Evolutionary conservation across 2,888 invertebrate species (phyloP).

Genomic region (Drosophila lutescens): DNA sequence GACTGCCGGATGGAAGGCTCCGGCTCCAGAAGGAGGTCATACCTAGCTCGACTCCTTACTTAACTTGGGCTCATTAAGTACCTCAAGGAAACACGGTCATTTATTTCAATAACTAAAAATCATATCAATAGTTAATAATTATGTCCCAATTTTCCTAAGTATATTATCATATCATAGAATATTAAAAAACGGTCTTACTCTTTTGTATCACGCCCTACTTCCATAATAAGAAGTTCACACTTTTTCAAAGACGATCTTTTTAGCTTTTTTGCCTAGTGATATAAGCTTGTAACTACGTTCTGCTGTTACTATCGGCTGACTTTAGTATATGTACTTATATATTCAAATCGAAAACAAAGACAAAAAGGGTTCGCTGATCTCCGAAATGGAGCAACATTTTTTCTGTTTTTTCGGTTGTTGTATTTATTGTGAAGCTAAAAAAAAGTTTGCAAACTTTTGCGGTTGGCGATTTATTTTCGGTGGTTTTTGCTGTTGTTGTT

Average conservation of each 20-base stretch:
- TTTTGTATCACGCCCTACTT: too few species aligned
- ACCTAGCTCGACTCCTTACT: background rate
- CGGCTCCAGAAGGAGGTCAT: constrained; percentile 1
- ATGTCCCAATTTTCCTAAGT: too few species aligned
- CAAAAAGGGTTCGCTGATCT: constrained; percentile 37
- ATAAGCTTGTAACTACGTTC: background rate
- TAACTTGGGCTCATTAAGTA: background rate
- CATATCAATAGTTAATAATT: background rate
- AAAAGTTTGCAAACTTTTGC: constrained; percentile 41
- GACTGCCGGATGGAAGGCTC: constrained; percentile 2
- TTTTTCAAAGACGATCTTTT: background rate
- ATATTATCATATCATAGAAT: too few species aligned
- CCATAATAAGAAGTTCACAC: too few species aligned
- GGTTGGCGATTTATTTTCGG: constrained; percentile 57
- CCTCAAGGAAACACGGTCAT: background rate
- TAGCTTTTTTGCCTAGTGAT: background rate
- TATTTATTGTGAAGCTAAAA: constrained; percentile 37
- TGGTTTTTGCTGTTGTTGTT: constrained; percentile 27
- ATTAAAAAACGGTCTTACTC: too few species aligned
- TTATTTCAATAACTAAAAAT: too few species aligned
- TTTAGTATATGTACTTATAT: constrained; percentile 4
- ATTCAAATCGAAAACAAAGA: constrained; percentile 21
- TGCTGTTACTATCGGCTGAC: background rate
- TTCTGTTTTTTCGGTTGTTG: constrained; percentile 14
- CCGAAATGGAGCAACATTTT: constrained; percentile 54